phyloP scores from a whole-genome alignment of 2,113 vertebrate species.

The Spilogale gracilis region DNA sequence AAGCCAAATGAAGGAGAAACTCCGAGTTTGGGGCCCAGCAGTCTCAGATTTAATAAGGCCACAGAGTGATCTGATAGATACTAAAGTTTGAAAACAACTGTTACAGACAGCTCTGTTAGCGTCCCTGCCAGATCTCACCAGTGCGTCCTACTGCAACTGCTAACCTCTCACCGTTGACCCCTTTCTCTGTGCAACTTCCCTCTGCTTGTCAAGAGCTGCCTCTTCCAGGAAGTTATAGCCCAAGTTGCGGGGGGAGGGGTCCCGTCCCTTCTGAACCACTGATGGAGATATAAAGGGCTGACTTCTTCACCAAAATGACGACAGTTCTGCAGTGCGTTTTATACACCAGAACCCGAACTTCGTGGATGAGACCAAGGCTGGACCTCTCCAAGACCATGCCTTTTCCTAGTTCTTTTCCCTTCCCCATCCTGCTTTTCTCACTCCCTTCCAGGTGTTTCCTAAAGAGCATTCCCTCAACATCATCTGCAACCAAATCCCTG shows the following conservation, averaged over 20 bases:
- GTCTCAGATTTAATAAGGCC: neutral
- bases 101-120: neutral
- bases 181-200: neutral
- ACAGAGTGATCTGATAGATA: neutral
- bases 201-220: conserved; percentile 44
- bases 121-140: neutral
- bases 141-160: neutral
- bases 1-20: conserved; percentile 27
- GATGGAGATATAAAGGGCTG: neutral
- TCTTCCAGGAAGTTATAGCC: neutral
- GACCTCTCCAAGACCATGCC: neutral
- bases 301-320: neutral
- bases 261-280: neutral
- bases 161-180: neutral
- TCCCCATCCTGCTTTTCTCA: neutral
- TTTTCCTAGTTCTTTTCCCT: neutral
- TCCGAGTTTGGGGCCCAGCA: neutral
- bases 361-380: neutral
- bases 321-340: neutral
- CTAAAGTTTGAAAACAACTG: conserved; percentile 4
- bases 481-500: neutral
- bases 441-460: neutral
- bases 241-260: neutral
- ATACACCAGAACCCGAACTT: neutral
- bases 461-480: neutral